Evolutionary conservation across 2,888 invertebrate species (phyloP), one percentile per base, ranked within the genome.

Genomic region (Oscheius onirici): DNA sequence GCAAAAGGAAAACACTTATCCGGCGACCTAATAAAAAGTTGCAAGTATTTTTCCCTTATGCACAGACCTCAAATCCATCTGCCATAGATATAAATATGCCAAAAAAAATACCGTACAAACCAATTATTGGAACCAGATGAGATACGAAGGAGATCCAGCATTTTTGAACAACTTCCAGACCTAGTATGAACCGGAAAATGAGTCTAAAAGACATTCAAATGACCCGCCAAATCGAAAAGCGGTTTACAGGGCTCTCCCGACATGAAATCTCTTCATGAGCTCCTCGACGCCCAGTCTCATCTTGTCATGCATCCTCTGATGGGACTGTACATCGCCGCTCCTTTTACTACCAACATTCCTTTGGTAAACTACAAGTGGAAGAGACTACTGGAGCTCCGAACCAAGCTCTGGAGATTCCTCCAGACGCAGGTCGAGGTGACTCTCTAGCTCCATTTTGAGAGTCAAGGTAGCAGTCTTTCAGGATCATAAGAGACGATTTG

Each of bases 241-340:
- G n/a, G 57, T 13, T 55, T 40, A 8, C 57, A 84, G 84, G 80
- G 79, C n/a, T 82, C 83, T 55, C 40, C 67, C 0, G 72, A 76
- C 20, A 86, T 86, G 78, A 73, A 78, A 22, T 72, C 73, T n/a
- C 73, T 86, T 34, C 86, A 86, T 68, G 68, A 66, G 10, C 75
- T 86, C 5, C 80, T 70, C n/a, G 70, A 70, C 34, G 26, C 44
- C 13, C 70, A 70, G 41, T 70, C 70, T 15, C 70, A 70, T n/a
- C 49, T 86, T 8, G 86, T 86, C 15, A 76, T 85, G 61, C 75
- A 84, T 40, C 83, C 85, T 8, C 69, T 84, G 1, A 81, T 81
- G 81, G 79, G 81, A 3, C 77, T 85, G 2, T 86, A 86, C 55
- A 80, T 86, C 24, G 79, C 82, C 8, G 65, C 76, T 24, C 86